A percentile compares a stretch with the other conserved stretches of the same genome.
Evolutionary conservation across 2,113 vertebrate genomes (phyloP).

Genomic region (Carassius auratus): DNA sequence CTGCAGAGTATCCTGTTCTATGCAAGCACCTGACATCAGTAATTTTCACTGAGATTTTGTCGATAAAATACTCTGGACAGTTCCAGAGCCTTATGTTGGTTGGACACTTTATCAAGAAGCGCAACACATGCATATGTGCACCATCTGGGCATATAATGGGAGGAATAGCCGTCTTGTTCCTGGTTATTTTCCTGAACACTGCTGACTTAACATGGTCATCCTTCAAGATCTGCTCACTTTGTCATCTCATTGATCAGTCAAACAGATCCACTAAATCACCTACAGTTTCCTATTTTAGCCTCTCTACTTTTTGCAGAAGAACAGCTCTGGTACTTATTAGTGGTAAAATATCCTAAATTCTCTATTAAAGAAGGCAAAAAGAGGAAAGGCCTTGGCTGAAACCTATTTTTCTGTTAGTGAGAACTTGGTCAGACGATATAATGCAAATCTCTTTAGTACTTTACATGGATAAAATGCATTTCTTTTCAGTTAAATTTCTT

Average conservation of each 20-base stretch:
- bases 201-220: slow-evolving; percentile 45
- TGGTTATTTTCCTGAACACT: slow-evolving; percentile 55
- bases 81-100: slow-evolving; percentile 48
- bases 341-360: background rate
- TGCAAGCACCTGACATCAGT: slow-evolving; percentile 58
- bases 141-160: slow-evolving; percentile 64
- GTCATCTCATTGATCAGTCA: slow-evolving; percentile 22
- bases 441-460: too few relatives aligned
- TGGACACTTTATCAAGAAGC: slow-evolving; percentile 55
- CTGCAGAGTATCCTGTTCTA: background rate
- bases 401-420: background rate
- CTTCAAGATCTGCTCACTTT: slow-evolving; percentile 22
- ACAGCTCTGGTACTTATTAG: background rate
- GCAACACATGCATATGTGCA: slow-evolving; percentile 55
- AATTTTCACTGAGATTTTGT: slow-evolving; percentile 59
- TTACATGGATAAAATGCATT: too few relatives aligned
- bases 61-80: slow-evolving; percentile 18
- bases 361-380: background rate
- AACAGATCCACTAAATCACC: background rate
- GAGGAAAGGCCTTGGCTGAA: background rate
- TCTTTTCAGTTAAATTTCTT: too few relatives aligned
- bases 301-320: background rate
- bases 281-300: background rate
- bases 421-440: background rate
- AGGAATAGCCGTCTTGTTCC: slow-evolving; percentile 47